These are phyloP conservation scores for Plumapathes pennacea DNA, from an alignment of 92 coral and sea anemone genomes.

Conservation along the genomic window DNA sequence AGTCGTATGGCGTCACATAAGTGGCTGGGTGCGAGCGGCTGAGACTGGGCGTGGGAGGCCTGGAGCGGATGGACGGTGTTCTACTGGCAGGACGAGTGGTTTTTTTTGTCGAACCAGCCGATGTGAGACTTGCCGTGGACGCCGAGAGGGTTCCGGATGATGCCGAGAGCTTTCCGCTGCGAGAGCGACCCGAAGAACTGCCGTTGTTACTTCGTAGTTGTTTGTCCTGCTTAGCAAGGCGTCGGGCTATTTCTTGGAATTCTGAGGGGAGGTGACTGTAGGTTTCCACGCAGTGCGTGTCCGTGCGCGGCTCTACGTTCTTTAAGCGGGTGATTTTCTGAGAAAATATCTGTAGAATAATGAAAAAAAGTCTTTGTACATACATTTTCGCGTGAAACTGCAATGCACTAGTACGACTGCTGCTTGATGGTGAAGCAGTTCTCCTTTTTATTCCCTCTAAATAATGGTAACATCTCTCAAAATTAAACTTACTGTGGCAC, in stretches of 20 bases:
- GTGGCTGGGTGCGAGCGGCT: slow-evolving; percentile 96
- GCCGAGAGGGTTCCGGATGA: slow-evolving; percentile 35
- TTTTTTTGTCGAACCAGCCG: slow-evolving; percentile 38
- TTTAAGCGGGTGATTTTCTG: slow-evolving; percentile 39
- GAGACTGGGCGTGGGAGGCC: slow-evolving; percentile 82
- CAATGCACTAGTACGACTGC: no score
- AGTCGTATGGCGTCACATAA: slow-evolving; percentile 80
- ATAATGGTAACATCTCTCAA: no score
- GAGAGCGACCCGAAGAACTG: slow-evolving; percentile 56
- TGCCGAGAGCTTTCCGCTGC: slow-evolving; percentile 39
- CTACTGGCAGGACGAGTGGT: slow-evolving; percentile 56
- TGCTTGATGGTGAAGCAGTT: no score
- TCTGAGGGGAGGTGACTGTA: slow-evolving; percentile 85
- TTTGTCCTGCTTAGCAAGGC: slow-evolving; percentile 82
- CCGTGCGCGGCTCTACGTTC: slow-evolving; percentile 78
- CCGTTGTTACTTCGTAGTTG: slow-evolving; percentile 49
- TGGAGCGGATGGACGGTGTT: slow-evolving; percentile 72
- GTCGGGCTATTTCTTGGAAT: slow-evolving; percentile 96
- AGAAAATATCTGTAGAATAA: slow-evolving; percentile 17
- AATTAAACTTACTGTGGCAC: no score
- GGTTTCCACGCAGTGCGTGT: slow-evolving; percentile 78
- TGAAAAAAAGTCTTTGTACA: not conserved
- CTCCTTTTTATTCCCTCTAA: no score
- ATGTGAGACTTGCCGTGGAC: slow-evolving; percentile 34
- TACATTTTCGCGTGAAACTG: no score